Evolutionary conservation across 2,888 invertebrate species (phyloP), one percentile per base, ranked within the genome.

Genomic region (Caradrina clavipalpis): DNA sequence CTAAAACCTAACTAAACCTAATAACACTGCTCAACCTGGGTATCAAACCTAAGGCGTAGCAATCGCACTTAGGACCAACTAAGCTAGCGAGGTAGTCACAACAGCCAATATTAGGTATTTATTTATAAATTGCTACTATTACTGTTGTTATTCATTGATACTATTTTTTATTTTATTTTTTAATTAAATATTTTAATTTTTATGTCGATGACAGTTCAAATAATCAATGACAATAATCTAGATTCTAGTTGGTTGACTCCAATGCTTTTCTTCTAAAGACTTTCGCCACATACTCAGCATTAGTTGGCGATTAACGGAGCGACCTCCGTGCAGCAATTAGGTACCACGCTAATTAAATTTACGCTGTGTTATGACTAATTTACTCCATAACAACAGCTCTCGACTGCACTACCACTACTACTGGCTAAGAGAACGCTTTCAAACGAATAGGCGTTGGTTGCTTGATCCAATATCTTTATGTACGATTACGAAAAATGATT

Each of bases 311-410:
- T 79, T 82, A 86, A 66, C 87, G 76, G 81, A 79, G 74, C 79
- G 80, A 77, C 72, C 76, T 71, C 80, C 79, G 81, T 79, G 84
- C 87, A 72, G 86, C 91, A 93, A 94, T 94, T 92, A n/a, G n/a
- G n/a, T n/a, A 92, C 88, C 88, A 87, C 94, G 91, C 89, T 94
- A 93, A 94, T 95, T 94, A 94, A 93, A 91, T 91, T 88, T 85
- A 88, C 89, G 89, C 87, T 88, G 86, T 86, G 89, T 89, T 94
- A 93, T 93, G 91, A 95, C 94, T 94, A 94, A 94, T 95, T 94
- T 94, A 91, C 91, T 87, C 87, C 88, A 90, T 88, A 91, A 90
- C 88, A 87, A 86, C 87, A 80, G 78, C 82, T 77, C 86, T 90
- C 84, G 74, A 84, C 80, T 81, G 73, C 67, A 72, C 74, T 73